Evolutionary conservation across 2,797 vertebrate species (phyloP).

Genomic region (Coendou prehensilis): DNA sequence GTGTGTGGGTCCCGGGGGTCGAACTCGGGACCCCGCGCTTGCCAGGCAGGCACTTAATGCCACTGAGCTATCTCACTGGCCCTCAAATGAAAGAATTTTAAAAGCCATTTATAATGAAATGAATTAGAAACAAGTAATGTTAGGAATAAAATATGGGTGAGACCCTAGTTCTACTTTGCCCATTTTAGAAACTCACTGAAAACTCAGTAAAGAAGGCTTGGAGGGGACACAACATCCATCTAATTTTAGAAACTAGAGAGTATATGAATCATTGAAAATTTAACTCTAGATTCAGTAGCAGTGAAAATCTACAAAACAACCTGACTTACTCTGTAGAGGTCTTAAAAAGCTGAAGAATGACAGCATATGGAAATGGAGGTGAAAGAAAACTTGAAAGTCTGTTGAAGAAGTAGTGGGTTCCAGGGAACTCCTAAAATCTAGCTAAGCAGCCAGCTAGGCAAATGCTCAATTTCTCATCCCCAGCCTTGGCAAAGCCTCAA

Average conservation of each 20-base stretch:
- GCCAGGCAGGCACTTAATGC: too few relatives aligned
- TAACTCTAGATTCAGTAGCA: neutral
- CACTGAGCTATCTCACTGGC: too few relatives aligned
- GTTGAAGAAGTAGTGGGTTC: neutral
- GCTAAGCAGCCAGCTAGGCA: neutral
- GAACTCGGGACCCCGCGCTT: too few relatives aligned
- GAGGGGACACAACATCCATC: neutral
- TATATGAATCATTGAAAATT: slow-evolving; percentile 29
- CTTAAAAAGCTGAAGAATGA: slow-evolving; percentile 18
- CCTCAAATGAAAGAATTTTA: neutral
- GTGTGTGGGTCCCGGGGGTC: too few relatives aligned
- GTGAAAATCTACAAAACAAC: slow-evolving; percentile 12
- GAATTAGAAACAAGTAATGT: neutral
- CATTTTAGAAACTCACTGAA: slow-evolving; percentile 21
- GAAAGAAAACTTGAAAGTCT: neutral
- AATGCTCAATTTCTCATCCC: neutral
- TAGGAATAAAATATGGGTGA: neutral
- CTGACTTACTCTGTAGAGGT: neutral
- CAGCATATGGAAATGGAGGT: neutral
- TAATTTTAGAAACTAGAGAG: slow-evolving; percentile 16
- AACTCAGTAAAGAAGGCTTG: neutral
- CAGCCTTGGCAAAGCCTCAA: neutral
- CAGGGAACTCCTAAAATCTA: neutral
- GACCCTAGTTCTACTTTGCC: neutral
- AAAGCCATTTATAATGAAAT: neutral